Evolutionary conservation across 2,113 vertebrate genomes (phyloP).

Genomic region (Tyrannus savana): DNA sequence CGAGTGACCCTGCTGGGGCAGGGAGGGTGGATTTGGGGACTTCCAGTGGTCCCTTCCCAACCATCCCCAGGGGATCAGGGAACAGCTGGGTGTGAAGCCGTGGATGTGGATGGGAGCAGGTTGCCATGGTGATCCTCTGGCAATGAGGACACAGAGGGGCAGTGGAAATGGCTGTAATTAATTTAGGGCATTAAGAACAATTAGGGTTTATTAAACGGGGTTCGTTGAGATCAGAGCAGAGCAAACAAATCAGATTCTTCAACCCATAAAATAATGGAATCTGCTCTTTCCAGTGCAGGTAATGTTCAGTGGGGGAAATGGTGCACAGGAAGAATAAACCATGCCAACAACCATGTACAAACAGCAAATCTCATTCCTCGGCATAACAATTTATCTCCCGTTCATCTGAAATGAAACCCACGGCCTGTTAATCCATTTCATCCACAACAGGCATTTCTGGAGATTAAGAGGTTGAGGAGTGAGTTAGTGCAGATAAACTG

Average conservation of each 20-base stretch:
- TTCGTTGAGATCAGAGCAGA: constrained; percentile 27
- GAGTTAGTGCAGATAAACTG: not conserved
- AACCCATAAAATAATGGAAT: not conserved
- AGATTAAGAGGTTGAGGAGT: not conserved
- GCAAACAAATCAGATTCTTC: constrained; percentile 24
- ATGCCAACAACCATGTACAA: not conserved
- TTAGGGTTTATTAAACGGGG: constrained; percentile 60
- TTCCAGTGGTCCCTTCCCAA: not conserved
- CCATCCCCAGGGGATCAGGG: not conserved
- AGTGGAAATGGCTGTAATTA: constrained; percentile 52
- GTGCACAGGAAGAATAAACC: not conserved
- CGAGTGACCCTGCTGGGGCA: not conserved
- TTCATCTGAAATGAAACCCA: not conserved
- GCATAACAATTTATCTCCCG: not conserved
- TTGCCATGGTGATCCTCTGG: constrained; percentile 64
- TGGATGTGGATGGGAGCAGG: not conserved
- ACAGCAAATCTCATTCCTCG: not conserved
- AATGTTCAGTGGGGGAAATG: not conserved
- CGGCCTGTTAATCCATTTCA: not conserved
- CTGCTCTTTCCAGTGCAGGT: not conserved
- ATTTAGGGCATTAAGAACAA: constrained; percentile 71
- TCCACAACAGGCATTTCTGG: not conserved
- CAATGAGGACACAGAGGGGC: constrained; percentile 16
- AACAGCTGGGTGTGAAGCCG: not conserved
- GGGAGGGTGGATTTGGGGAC: not conserved